Conservation (phyloP, 2,797 vertebrate species). For the Erethizon dorsatum region DNA sequence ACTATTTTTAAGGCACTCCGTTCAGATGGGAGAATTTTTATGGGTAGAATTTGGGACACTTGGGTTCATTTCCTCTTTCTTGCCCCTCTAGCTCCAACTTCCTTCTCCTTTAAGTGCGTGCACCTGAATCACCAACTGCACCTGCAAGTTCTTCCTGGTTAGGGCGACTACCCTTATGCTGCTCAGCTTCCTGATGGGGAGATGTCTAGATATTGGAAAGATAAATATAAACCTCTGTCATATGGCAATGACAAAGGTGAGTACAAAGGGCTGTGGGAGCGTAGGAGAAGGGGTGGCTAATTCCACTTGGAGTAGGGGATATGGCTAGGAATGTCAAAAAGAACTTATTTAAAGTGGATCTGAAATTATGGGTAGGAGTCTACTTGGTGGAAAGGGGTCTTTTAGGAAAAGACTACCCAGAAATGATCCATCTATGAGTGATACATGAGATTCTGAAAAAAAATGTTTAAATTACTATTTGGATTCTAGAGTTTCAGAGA, state of each 20-base stretch:
- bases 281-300: not conserved
- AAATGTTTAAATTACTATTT: not conserved
- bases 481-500: constrained; percentile 34
- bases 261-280: not conserved
- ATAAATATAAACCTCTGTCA: not conserved
- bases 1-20: not conserved
- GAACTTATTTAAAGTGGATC: not conserved
- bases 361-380: not conserved
- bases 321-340: not conserved
- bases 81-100: not conserved
- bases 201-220: not conserved
- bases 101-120: not conserved
- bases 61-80: not conserved
- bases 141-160: not conserved
- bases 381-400: not conserved
- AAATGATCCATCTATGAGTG: not conserved
- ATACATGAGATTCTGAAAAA: not conserved
- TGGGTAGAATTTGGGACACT: not conserved
- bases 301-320: not conserved
- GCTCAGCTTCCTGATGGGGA: not conserved
- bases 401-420: not conserved
- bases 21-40: not conserved
- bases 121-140: not conserved
- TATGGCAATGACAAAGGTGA: not conserved
- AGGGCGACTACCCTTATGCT: not conserved